These are phyloP conservation scores for Rana temporaria DNA, from an alignment of 2,113 vertebrate species.

Conservation along the genomic window DNA sequence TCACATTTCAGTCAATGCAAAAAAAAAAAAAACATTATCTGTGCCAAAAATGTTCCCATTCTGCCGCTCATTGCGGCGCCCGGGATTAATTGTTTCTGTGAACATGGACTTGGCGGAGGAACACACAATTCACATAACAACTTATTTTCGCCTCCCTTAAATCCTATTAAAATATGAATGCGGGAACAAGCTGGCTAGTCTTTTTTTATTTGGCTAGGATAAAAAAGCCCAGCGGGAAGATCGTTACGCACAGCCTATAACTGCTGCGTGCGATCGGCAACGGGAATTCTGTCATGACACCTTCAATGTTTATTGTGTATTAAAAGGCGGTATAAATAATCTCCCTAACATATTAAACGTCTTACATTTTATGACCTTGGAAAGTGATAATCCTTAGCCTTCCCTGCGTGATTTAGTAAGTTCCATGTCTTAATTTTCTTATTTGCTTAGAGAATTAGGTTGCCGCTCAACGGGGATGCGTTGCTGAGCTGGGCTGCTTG, in stretches of 20 bases:
- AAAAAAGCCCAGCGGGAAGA: slow-evolving; percentile 7
- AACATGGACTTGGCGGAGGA: not conserved
- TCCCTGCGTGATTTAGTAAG: slow-evolving; percentile 25
- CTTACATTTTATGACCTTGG: slow-evolving; percentile 32
- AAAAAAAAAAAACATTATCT: not conserved
- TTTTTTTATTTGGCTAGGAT: slow-evolving; percentile 29
- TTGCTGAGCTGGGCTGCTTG: not conserved
- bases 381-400: slow-evolving; percentile 32
- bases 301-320: slow-evolving; percentile 39
- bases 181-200: not conserved
- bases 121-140: not conserved
- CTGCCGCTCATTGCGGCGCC: not conserved
- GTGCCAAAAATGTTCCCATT: not conserved
- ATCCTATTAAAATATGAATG: slow-evolving; percentile 40
- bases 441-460: slow-evolving; percentile 27
- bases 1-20: not conserved
- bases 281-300: slow-evolving; percentile 24
- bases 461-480: not conserved
- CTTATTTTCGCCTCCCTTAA: slow-evolving; percentile 5
- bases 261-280: not conserved
- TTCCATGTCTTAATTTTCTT: slow-evolving; percentile 1
- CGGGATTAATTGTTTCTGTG: not conserved
- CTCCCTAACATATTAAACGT: slow-evolving; percentile 29
- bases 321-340: slow-evolving; percentile 39
- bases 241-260: not conserved